These are phyloP conservation scores for Ferdinandea cuprea DNA, from an alignment of 2,888 invertebrate genomes.

Conservation along the genomic window DNA sequence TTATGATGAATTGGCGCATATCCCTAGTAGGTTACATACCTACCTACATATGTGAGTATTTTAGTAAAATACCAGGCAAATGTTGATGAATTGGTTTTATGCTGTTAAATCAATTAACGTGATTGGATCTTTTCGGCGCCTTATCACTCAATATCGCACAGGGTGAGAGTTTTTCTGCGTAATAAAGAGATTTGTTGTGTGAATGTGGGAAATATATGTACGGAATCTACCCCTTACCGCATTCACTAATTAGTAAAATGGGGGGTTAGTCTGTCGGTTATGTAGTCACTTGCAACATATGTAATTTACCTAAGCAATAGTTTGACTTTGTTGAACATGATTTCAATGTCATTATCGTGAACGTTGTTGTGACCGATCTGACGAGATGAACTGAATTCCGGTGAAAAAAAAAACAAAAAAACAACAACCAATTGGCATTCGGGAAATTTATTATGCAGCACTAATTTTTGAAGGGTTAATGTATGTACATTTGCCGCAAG, in stretches of 20 bases:
- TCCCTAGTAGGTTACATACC: too few species aligned
- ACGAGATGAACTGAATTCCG: constrained; percentile 22
- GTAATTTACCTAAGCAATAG: constrained; percentile 14
- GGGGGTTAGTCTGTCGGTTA: neutral
- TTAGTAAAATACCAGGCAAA: constrained; percentile 21
- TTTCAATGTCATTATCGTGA: constrained; percentile 20
- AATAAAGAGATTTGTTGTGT: neutral
- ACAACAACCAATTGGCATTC: too few species aligned
- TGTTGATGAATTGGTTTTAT: constrained; percentile 61
- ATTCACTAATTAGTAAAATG: constrained; percentile 45
- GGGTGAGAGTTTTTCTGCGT: neutral
- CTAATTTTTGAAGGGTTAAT: neutral
- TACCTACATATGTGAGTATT: neutral
- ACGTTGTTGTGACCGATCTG: neutral
- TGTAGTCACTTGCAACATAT: constrained; percentile 4
- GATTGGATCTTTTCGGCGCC: constrained; percentile 55
- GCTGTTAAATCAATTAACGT: constrained; percentile 62
- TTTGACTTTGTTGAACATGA: constrained; percentile 18
- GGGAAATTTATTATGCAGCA: neutral
- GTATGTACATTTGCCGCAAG: too few species aligned
- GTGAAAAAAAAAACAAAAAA: neutral
- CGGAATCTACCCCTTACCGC: too few species aligned
- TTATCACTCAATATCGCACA: constrained; percentile 25
- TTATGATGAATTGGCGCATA: constrained; percentile 57
- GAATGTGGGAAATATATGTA: too few species aligned